phyloP scores from a whole-genome alignment of 2,888 invertebrate genomes.

The Machimus atricapillus region DNA sequence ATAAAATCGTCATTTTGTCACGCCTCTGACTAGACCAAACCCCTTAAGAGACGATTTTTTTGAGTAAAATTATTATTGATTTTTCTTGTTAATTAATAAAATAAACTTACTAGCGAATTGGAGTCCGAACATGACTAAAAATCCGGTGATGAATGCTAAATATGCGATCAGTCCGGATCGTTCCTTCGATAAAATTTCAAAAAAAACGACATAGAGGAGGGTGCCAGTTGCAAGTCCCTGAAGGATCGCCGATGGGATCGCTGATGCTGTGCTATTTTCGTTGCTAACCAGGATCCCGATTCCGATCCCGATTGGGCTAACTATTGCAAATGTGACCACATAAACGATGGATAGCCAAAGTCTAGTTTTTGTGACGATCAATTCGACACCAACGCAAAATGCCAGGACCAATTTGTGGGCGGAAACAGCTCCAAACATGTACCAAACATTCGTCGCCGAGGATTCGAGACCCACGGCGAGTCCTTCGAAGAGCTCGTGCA shows the following conservation, averaged over 20 bases:
- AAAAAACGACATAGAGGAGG: constrained; percentile 94
- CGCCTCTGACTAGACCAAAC: too few relatives aligned
- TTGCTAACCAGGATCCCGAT: constrained; percentile 74
- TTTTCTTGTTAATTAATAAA: too few relatives aligned
- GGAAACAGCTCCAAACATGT: constrained; percentile 84
- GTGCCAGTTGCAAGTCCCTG: constrained; percentile 93
- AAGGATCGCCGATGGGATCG: constrained; percentile 69
- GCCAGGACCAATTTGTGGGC: constrained; percentile 88
- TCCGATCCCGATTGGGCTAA: constrained; percentile 82
- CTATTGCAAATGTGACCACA: constrained; percentile 77
- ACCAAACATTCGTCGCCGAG: constrained; percentile 70
- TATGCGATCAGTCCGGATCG: constrained; percentile 70
- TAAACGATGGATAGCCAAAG: constrained; percentile 70
- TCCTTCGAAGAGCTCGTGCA: constrained; percentile 88
- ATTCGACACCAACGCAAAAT: constrained; percentile 86
- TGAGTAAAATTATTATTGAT: too few relatives aligned
- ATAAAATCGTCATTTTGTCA: too few relatives aligned
- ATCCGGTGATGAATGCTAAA: constrained; percentile 72
- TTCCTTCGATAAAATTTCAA: constrained; percentile 79
- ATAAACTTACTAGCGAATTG: constrained; percentile 55
- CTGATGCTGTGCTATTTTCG: constrained; percentile 67
- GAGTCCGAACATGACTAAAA: constrained; percentile 75
- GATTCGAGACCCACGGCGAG: constrained; percentile 81
- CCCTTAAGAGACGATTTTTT: too few relatives aligned
- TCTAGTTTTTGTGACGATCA: constrained; percentile 75